Evolutionary conservation across 2,888 invertebrate species (phyloP).

Genomic region (Anoplius nigerrimus): DNA sequence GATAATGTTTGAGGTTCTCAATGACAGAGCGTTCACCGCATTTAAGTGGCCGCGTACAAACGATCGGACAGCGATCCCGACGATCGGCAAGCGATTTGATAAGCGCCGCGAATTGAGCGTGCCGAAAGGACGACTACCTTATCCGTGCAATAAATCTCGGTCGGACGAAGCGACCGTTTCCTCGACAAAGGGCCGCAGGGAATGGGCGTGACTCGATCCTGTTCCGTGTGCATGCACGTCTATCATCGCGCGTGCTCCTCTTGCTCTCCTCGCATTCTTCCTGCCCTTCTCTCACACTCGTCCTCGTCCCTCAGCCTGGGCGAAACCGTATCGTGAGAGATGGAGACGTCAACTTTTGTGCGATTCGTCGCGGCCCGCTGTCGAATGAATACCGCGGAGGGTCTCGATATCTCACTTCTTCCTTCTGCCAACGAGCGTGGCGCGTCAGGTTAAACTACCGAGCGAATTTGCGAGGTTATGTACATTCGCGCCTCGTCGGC

Average conservation of each 20-base stretch:
- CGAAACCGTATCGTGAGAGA: conserved; percentile 59
- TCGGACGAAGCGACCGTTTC: conserved; percentile 39
- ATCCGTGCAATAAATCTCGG: conserved; percentile 67
- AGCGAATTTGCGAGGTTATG: conserved; percentile 36
- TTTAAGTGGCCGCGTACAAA: conserved; percentile 19
- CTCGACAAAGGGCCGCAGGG: conserved; percentile 52
- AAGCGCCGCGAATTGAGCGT: conserved; percentile 65
- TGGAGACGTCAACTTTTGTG: conserved; percentile 71
- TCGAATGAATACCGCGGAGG: conserved; percentile 7
- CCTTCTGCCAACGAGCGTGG: conserved; percentile 4
- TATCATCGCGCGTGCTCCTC: conserved; percentile 18
- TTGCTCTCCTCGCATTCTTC: conserved; percentile 32
- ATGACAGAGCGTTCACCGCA: too few relatives aligned
- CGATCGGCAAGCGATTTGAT: conserved; percentile 40
- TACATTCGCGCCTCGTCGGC: conserved; percentile 19
- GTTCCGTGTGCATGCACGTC: conserved; percentile 24
- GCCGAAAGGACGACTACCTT: conserved; percentile 65
- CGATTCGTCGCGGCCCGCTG: conserved; percentile 71
- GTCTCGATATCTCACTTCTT: conserved; percentile 2
- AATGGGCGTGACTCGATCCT: conserved; percentile 67
- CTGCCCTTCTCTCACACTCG: conserved; percentile 5
- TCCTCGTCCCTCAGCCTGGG: conserved; percentile 33
- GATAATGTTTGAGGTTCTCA: too few relatives aligned
- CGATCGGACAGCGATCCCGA: conserved; percentile 13
- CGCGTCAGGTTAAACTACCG: conserved; percentile 27